Evolutionary conservation across 2,113 vertebrate genomes (phyloP).

Genomic region (Cygnus buccinator): DNA sequence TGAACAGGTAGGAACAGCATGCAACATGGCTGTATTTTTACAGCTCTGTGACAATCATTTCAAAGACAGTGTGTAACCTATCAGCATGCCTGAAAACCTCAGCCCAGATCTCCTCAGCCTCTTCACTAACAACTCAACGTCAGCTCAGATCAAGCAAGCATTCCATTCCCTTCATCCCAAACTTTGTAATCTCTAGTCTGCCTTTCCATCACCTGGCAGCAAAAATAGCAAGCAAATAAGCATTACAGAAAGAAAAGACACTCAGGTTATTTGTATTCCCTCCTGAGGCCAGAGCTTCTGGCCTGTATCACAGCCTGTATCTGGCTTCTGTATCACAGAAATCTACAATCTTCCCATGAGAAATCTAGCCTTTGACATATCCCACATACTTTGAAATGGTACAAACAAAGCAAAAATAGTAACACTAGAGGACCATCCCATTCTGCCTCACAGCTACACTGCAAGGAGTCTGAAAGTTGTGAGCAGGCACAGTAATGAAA

Average conservation of each 20-base stretch:
- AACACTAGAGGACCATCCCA: background rate
- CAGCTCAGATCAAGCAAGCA: background rate
- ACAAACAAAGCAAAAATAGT: background rate
- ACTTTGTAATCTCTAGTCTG: background rate
- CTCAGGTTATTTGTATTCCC: background rate
- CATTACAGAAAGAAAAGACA: background rate
- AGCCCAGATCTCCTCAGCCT: background rate
- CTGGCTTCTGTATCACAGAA: background rate
- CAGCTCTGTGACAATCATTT: background rate
- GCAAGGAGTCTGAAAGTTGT: background rate
- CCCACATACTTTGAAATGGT: background rate
- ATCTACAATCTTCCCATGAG: background rate
- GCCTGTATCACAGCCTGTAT: too few species aligned
- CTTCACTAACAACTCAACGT: background rate
- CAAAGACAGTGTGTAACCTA: background rate
- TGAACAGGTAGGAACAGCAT: background rate
- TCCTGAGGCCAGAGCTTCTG: background rate
- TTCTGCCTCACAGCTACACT: background rate
- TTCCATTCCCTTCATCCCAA: background rate
- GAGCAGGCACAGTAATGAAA: background rate
- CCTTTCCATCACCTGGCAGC: background rate
- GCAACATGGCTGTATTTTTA: background rate
- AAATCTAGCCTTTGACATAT: background rate
- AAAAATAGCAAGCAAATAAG: background rate
- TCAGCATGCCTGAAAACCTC: background rate